Evolutionary conservation across 1,140 invertebrate species (phyloP), one percentile per base, ranked within the genome.

Genomic region (Spodoptera litura): DNA sequence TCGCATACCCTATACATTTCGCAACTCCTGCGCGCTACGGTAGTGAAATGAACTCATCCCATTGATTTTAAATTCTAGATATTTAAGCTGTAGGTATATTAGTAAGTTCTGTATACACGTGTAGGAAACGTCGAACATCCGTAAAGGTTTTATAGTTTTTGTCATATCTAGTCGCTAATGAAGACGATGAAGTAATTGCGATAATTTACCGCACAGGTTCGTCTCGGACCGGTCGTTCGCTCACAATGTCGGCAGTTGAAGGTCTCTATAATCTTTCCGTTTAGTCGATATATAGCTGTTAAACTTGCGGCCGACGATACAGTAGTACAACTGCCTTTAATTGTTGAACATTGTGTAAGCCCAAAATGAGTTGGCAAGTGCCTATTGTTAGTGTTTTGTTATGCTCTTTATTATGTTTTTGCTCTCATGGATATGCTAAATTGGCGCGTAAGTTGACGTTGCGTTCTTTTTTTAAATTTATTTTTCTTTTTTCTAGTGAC

Each of bases 201-300:
- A 52, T 75, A 79, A 79, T 68, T 68, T 8, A 38, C 9, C 61
- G 49, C 82, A 83, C 81, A 70, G 77, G 78, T 74, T 64, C 13
- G 61, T 77, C 74, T 55, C 66, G 61, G 58, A 91, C 86, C 87
- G 87, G 87, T 88, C 83, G 83, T 68, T 68, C 68, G 78, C 38
- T 13, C 84, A 85, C 87, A 90, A 90, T 88, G 86, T 85, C 87
- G 86, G 35, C 51, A 58, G 38, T 79, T 81, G 86, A 90, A 90
- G 88, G 89, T 79, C 82, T 80, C 78, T 83, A 12, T 61, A 66
- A 81, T 86, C 76, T 87, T 87, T 87, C 71, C 81, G 80, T 81
- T 88, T 88, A 85, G 86, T 87, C 83, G 85, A 91, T 91, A 91
- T 91, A 91, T 87, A 89, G 83, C 84, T 82, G 89, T 88, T 86